A percentile compares a stretch with the other conserved stretches of the same genome.
Conservation (phyloP, 2,113 vertebrate species). For the Murina feae region DNA sequence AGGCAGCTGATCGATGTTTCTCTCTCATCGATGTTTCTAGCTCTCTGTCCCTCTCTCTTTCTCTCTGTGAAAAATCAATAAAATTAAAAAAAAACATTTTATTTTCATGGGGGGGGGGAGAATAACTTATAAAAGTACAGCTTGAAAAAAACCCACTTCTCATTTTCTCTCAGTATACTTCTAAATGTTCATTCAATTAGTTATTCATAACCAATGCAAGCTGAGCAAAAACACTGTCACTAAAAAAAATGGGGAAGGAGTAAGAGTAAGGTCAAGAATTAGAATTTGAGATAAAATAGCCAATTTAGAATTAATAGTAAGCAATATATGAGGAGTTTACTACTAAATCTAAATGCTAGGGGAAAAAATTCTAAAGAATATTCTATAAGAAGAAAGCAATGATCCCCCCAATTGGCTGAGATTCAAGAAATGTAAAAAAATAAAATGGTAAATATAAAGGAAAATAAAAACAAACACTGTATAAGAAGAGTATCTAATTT, state of each 20-base stretch:
- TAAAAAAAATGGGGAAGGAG: background rate
- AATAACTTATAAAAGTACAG: background rate
- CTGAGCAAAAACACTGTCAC: too few species aligned
- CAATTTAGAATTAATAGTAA: background rate
- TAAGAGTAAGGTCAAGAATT: background rate
- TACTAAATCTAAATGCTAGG: background rate
- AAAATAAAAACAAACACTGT: background rate
- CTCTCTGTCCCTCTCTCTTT: too few species aligned
- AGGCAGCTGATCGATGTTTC: too few species aligned
- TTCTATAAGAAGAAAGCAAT: background rate
- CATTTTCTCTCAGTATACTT: background rate
- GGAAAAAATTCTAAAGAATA: background rate
- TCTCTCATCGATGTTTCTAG: too few species aligned
- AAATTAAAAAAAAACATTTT: too few species aligned
- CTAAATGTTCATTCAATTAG: background rate
- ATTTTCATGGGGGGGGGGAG: background rate
- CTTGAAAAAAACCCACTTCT: conserved; percentile 13
- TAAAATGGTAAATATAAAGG: background rate
- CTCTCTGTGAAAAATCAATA: too few species aligned
- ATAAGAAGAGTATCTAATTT: background rate
- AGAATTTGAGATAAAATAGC: background rate
- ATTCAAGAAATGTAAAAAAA: background rate
- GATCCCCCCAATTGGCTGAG: background rate
- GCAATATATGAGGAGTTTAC: background rate
- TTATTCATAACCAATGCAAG: too few species aligned